Conservation (phyloP, 2,797 vertebrate species). For the Pseudochaenichthys georgianus region DNA sequence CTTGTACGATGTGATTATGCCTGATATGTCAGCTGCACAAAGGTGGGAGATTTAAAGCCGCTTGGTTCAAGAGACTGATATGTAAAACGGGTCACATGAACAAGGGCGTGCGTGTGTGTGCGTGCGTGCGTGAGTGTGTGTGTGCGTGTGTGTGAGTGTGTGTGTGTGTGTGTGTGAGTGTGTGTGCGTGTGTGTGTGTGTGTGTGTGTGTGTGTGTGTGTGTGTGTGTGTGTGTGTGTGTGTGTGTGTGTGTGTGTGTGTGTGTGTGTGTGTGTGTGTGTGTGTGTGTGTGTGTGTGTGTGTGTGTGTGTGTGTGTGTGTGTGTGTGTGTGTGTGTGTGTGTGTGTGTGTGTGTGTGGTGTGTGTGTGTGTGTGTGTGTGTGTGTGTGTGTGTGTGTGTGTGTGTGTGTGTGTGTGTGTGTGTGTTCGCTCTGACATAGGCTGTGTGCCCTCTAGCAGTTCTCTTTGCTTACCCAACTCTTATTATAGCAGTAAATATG, state of each 20-base stretch:
- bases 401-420: constrained; percentile 29
- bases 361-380: too few species aligned
- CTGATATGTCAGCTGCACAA: constrained; percentile 52
- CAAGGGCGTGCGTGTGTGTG: constrained; percentile 51
- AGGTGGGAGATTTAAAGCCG: constrained; percentile 53
- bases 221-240: too few species aligned
- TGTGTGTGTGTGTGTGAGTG: constrained; percentile 1
- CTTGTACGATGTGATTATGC: constrained; percentile 24
- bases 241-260: too few species aligned
- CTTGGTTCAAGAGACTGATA: constrained; percentile 64
- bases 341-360: too few species aligned
- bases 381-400: too few species aligned
- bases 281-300: too few species aligned
- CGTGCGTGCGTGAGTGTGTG: neutral
- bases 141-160: constrained; percentile 30
- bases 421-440: constrained; percentile 73
- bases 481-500: constrained; percentile 85
- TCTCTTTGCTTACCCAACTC: constrained; percentile 80
- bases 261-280: too few species aligned
- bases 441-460: constrained; percentile 70
- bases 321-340: too few species aligned
- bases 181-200: neutral
- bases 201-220: too few species aligned
- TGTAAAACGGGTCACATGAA: constrained; percentile 76
- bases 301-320: too few species aligned